Evolutionary conservation across 2,888 invertebrate species (phyloP), one percentile per base, ranked within the genome.

Genomic region (Ecdyonurus torrentis): DNA sequence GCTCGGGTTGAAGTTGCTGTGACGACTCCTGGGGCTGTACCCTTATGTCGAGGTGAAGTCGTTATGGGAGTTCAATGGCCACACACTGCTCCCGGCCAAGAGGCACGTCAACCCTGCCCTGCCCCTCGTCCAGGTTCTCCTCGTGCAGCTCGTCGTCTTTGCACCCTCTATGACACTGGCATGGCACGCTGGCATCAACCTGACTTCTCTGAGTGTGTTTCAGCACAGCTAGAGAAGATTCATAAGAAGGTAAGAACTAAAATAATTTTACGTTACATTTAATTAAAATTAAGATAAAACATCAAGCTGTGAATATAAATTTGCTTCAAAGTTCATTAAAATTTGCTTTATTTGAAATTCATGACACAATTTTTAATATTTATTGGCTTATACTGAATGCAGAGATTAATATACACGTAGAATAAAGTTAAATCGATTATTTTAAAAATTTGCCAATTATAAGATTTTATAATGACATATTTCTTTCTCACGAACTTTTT

Each of bases 121-220:
- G 74, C 75, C 2, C 72, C 74, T 1, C 74, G 85, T 58, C 75
- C 79, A 50, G 85, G 85, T 69, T 77, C 78, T 58, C 78, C 84
- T 69, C 77, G 77, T 50, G 82, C 83, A 68, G 79, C 79, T 2
- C 72, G 74, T 1, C 74, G 85, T 59, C 75, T 79, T 37, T 86
- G 86, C 69, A 77, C 78, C 53, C 78, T 84, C 69, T 77, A 77
- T 50, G 82, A 83, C 68, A 76, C 80, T 19, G 82, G 81, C 50
- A 83, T 81, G 23, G 84, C 87, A 0, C 82, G 82, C 66, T 91
- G 91, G 91, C 80, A 82, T 68, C 74, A 79, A 58, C 86, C 90
- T 0, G 87, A 90, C 72, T 90, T 88, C 71, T 86, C 88, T 1
- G 78, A 78, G 22, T 91, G 91, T 71, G 76, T 85, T 23, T 81